Percentiles rank a stretch among this genome's conserved stretches.
phyloP scores from a whole-genome alignment of 2,888 invertebrate genomes.

The Conops quadrifasciatus region DNA sequence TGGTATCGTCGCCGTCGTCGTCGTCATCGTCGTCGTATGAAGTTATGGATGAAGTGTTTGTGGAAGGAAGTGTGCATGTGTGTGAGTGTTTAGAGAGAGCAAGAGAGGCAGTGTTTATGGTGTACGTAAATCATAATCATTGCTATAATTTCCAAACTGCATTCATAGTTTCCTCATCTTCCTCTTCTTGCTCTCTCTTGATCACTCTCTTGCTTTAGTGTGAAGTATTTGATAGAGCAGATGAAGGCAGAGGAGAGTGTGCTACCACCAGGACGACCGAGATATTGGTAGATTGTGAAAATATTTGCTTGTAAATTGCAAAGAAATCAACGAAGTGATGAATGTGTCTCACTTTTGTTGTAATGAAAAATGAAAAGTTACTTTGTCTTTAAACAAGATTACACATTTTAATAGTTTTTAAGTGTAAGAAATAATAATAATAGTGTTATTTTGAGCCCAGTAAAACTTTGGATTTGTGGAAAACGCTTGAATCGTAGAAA shows the following conservation, averaged over 20 bases:
- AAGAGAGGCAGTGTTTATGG: slow-evolving; percentile 26
- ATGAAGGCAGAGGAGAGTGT: neutral
- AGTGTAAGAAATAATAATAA: too few relatives aligned
- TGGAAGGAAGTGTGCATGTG: neutral
- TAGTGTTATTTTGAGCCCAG: too few relatives aligned
- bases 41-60: too few relatives aligned
- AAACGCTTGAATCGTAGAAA: too few relatives aligned
- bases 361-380: too few relatives aligned
- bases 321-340: slow-evolving; percentile 4
- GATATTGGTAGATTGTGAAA: too few relatives aligned
- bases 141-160: slow-evolving; percentile 20
- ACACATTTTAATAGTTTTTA: too few relatives aligned
- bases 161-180: slow-evolving; percentile 1
- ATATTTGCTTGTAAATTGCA: neutral
- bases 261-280: too few relatives aligned
- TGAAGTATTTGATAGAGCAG: neutral
- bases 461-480: too few relatives aligned
- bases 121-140: slow-evolving; percentile 35
- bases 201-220: neutral
- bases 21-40: neutral
- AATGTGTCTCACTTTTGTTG: too few relatives aligned
- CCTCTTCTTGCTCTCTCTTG: neutral
- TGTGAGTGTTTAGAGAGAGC: slow-evolving; percentile 18
- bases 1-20: neutral
- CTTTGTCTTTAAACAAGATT: too few relatives aligned